Evolutionary conservation across 64 coral and sea anemone genomes (phyloP), one percentile per base, ranked within the genome.

Genomic region (Acropora yongei): DNA sequence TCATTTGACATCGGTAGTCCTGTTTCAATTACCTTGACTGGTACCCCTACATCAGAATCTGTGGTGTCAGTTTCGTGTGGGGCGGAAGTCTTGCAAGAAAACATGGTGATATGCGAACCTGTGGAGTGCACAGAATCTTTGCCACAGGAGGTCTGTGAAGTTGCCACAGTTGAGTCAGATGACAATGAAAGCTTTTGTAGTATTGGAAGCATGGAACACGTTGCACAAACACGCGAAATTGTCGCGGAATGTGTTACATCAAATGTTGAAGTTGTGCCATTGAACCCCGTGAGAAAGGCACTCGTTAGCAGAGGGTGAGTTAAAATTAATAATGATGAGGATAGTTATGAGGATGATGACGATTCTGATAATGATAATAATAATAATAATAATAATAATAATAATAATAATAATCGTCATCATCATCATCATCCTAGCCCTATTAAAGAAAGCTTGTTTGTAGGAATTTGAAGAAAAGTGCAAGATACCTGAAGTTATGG

Each of bases 231-330:
- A 49, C 42, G 79, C 47, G 84, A 93, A 6, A 80, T 93, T 69
- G 91, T 93, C 10, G 80, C 87, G 83, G 82, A 87, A 18, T 87
- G 83, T 58, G 79, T 42, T 43, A 39, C 78, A 44, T 48, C 66
- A 46, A 14, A 79, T 57, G 49, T 93, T 47, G 91, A 93, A 57
- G 84, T 78, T 44, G 84, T 87, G 19, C 47, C 76, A 12, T 18
- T 77, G 40, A 85, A 46, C 49, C 91, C 83, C 19, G 41, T 77
- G 67, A 51, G 80, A 8, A 93, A 93, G 40, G 91, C 91, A 46
- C 57, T 87, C 6, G 74, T 87, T 1, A 86, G 91, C 44, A 65
- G 91, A 93, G 91, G 91, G 91, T 93, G 87, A 17, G 90, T 74
- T 77, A 30, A 30, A 30, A 30, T 30, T 30, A 30, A 30, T 30